phyloP scores from a whole-genome alignment of 2,888 invertebrate genomes.

The Dasysyrphus albostriatus region DNA sequence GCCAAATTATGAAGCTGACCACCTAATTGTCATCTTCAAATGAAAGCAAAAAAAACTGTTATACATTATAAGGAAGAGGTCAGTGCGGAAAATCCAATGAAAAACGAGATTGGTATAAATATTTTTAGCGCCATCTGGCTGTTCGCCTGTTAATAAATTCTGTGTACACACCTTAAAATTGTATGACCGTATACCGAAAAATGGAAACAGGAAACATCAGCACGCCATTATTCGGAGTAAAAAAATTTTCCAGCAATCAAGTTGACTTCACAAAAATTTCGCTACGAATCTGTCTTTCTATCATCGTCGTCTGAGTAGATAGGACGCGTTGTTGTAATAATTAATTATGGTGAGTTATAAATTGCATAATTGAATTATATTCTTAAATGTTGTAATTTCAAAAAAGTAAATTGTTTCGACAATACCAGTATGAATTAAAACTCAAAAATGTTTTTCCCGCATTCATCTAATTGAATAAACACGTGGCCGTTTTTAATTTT shows the following conservation, averaged over 20 bases:
- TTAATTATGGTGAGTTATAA: constrained; percentile 79
- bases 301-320: constrained; percentile 79
- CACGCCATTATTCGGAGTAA: constrained; percentile 31
- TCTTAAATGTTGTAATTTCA: neutral
- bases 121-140: constrained; percentile 31
- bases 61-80: no score
- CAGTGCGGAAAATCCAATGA: no score
- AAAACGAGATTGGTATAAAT: no score
- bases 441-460: neutral
- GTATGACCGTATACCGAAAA: neutral
- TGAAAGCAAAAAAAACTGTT: no score
- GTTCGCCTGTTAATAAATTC: rapidly evolving
- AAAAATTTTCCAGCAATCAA: constrained; percentile 44
- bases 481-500: constrained; percentile 7
- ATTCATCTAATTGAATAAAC: neutral
- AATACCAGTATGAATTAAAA: neutral
- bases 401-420: neutral
- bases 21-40: no score
- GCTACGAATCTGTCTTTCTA: constrained; percentile 80
- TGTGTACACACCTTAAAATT: constrained; percentile 12
- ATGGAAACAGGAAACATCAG: constrained; percentile 20
- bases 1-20: no score
- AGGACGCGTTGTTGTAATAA: constrained; percentile 77
- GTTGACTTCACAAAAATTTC: constrained; percentile 76
- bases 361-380: neutral